Conservation (phyloP, 2,888 invertebrate genomes). For the Tiliacea citrago region DNA sequence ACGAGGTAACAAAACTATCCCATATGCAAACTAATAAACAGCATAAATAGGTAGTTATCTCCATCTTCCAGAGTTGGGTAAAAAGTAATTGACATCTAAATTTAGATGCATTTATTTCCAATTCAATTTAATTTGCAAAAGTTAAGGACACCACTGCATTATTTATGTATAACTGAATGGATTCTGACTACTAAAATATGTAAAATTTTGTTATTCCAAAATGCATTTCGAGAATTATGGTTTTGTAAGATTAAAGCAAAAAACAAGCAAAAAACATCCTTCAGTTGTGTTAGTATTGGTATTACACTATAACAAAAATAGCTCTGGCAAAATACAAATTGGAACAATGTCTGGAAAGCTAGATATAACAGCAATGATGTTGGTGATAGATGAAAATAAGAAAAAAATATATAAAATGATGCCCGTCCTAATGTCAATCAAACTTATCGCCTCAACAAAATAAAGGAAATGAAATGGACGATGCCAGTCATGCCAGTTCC, state of each 20-base stretch:
- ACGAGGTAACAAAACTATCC: background rate
- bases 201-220: conserved; percentile 5
- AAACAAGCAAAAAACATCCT: background rate
- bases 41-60: background rate
- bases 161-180: background rate
- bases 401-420: background rate
- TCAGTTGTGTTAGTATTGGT: background rate
- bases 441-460: background rate
- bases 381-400: background rate
- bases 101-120: conserved; percentile 28
- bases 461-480: background rate
- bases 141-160: background rate
- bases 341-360: background rate
- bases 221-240: conserved; percentile 1
- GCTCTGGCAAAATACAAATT: background rate
- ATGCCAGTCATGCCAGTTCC: background rate
- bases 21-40: background rate
- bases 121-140: conserved; percentile 1
- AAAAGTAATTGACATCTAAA: conserved; percentile 11
- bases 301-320: background rate
- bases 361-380: background rate
- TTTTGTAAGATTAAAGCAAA: conserved; percentile 2
- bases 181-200: background rate
- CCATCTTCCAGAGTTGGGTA: background rate
- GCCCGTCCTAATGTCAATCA: background rate